phyloP scores from a whole-genome alignment of 53 echinoderm and acorn worm species.

The Actinopyga echinites region DNA sequence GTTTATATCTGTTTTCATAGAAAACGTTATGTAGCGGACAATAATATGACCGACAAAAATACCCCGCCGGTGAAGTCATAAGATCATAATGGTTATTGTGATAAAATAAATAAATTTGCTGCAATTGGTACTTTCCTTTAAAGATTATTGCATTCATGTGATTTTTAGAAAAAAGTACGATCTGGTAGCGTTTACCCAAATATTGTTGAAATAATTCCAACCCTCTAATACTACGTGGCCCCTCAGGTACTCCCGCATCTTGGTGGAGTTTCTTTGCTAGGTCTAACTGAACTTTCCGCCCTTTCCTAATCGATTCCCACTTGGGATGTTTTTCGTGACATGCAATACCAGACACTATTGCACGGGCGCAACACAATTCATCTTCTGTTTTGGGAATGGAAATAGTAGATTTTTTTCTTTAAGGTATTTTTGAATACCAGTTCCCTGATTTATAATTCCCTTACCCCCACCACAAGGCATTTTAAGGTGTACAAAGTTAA shows the following conservation, averaged over 20 bases:
- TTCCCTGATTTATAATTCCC: no score
- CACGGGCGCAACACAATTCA: constrained; percentile 50
- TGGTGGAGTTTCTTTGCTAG: neutral
- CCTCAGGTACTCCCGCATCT: no score
- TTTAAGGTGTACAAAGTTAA: constrained; percentile 16
- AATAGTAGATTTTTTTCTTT: no score
- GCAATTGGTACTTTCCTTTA: neutral
- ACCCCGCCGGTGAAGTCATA: neutral
- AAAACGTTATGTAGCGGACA: neutral
- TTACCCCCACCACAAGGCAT: constrained; percentile 33
- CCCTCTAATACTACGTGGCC: neutral
- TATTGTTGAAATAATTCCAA: neutral
- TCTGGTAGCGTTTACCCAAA: neutral
- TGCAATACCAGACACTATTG: constrained; percentile 59
- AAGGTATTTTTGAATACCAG: no score
- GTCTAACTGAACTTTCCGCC: neutral
- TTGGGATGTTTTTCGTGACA: constrained; percentile 46
- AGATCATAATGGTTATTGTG: neutral
- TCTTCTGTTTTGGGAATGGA: constrained; percentile 26
- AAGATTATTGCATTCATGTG: neutral
- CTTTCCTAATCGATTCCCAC: constrained; percentile 39
- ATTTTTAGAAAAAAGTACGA: neutral
- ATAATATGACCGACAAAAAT: neutral
- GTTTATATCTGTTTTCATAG: constrained; percentile 6
- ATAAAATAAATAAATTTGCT: neutral